A percentile compares a stretch with the other conserved stretches of the same genome.
Evolutionary conservation across 1,140 invertebrate genomes (phyloP).

Genomic region (Bursaphelenchus mucronatus): DNA sequence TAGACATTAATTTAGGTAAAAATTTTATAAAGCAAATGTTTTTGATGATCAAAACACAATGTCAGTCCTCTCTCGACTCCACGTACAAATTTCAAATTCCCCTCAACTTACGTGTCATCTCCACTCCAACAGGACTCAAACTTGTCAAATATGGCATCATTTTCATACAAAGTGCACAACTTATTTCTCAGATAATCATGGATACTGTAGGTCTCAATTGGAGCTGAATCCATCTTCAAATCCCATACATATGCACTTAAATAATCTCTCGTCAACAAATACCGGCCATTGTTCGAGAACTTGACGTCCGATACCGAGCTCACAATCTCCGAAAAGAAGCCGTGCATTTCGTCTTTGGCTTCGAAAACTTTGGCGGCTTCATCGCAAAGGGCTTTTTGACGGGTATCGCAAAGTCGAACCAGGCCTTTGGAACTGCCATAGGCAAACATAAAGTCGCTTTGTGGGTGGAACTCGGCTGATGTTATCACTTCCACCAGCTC

Average conservation of each 20-base stretch:
- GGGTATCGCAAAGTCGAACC: slow-evolving; percentile 97
- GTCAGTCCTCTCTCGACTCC: too few relatives aligned
- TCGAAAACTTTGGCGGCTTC: slow-evolving; percentile 68
- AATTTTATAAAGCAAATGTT: neutral
- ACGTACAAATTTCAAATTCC: too few relatives aligned
- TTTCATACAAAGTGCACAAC: slow-evolving; percentile 95
- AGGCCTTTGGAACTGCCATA: slow-evolving; percentile 99
- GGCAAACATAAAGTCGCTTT: slow-evolving; percentile 94
- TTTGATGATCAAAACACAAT: too few relatives aligned
- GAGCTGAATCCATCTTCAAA: slow-evolving; percentile 94
- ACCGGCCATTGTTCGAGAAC: slow-evolving; percentile 92
- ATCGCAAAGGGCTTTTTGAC: slow-evolving; percentile 91
- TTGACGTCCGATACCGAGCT: slow-evolving; percentile 98
- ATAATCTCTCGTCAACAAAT: slow-evolving; percentile 98
- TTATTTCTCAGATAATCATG: slow-evolving; percentile 96
- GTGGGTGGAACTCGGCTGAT: slow-evolving; percentile 95
- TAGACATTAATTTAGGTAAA: neutral
- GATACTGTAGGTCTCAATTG: slow-evolving; percentile 95
- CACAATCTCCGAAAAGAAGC: slow-evolving; percentile 99
- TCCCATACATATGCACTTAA: slow-evolving; percentile 79
- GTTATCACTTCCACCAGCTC: slow-evolving; percentile 98
- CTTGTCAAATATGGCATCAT: slow-evolving; percentile 99
- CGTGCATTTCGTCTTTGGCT: slow-evolving; percentile 90
- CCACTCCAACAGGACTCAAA: slow-evolving; percentile 99
- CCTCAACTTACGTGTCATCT: slow-evolving; percentile 73